These are phyloP conservation scores for Phrynocephalus versicolor DNA, from an alignment of 2,113 vertebrate species.

Conservation along the genomic window DNA sequence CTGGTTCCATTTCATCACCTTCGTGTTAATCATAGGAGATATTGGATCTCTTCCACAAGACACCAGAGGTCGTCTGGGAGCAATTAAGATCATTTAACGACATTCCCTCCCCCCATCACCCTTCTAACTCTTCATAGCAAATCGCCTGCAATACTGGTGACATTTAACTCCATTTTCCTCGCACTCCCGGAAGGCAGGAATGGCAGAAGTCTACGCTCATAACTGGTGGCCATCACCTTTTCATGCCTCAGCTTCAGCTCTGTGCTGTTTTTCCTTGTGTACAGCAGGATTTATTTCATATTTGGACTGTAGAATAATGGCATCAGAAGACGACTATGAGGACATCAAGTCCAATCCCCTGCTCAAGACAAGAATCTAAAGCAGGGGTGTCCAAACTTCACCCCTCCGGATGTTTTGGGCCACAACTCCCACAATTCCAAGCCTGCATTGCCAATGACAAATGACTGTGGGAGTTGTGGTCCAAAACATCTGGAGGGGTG, in stretches of 20 bases:
- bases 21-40: background rate
- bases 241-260: background rate
- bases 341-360: no score
- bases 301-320: no score
- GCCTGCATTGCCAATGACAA: no score
- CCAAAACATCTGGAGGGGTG: no score
- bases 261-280: background rate
- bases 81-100: no score
- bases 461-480: no score
- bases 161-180: constrained; percentile 53
- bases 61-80: background rate
- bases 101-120: background rate
- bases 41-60: fast-evolving
- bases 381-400: no score
- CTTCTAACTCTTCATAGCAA: background rate
- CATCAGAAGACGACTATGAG: no score
- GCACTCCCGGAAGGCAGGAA: constrained; percentile 30
- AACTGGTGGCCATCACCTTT: fast-evolving
- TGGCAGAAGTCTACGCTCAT: constrained; percentile 20
- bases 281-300: fast-evolving
- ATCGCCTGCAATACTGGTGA: background rate
- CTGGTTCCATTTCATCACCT: background rate
- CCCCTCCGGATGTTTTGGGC: no score
- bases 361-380: no score
- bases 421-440: no score